These are phyloP conservation scores for Pristionchus entomophagus DNA, from an alignment of 2,888 invertebrate genomes.

Conservation along the genomic window DNA sequence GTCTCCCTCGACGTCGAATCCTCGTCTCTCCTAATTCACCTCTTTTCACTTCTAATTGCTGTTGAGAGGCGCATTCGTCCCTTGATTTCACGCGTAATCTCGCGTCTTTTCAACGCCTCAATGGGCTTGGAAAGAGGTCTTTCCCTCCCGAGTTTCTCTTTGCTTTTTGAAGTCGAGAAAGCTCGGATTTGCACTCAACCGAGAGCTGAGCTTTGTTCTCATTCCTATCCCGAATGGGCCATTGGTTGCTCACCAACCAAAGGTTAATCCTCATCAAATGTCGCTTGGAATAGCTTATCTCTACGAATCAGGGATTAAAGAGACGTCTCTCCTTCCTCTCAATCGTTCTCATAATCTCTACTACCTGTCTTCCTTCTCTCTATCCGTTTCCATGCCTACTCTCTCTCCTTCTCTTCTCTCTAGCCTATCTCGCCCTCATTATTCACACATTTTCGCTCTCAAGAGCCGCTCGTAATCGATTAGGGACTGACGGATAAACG, in stretches of 20 bases:
- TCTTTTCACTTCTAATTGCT: conserved; percentile 27
- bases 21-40: not conserved
- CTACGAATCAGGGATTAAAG: not conserved
- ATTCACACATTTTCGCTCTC: conserved; percentile 31
- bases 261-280: too few relatives aligned
- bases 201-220: not conserved
- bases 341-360: not conserved
- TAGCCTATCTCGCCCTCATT: conserved; percentile 13
- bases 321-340: not conserved
- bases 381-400: conserved; percentile 1
- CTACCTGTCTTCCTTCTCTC: not conserved
- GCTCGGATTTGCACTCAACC: not conserved
- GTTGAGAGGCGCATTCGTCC: not conserved
- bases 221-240: too few relatives aligned
- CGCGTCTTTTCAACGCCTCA: not conserved
- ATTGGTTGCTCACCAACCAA: too few relatives aligned
- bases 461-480: conserved; percentile 2
- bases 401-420: not conserved
- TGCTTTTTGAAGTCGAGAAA: not conserved
- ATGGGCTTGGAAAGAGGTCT: not conserved
- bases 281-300: too few relatives aligned
- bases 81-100: not conserved
- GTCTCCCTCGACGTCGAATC: not conserved
- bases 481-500: too few relatives aligned
- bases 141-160: not conserved